Conservation (phyloP, 2,888 invertebrate genomes). For the Thumatha senex region DNA sequence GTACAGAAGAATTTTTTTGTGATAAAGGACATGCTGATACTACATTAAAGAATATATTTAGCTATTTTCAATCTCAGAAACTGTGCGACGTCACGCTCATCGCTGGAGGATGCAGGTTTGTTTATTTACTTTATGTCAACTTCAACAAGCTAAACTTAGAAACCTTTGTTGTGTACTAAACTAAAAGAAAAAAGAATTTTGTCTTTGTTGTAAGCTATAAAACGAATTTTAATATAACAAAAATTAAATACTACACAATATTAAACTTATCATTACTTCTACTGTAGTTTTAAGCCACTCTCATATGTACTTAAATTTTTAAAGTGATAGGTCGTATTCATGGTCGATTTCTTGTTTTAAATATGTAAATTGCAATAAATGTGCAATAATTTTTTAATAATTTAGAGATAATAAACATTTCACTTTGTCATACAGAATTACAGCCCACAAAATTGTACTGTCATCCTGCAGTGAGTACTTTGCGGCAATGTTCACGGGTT, state of each 20-base stretch:
- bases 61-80: slow-evolving; percentile 91
- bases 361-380: no score
- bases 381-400: no score
- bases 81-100: slow-evolving; percentile 94
- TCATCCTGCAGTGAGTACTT: slow-evolving; percentile 97
- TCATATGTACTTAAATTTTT: no score
- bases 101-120: slow-evolving; percentile 88
- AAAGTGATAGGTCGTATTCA: no score
- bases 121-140: slow-evolving; percentile 24
- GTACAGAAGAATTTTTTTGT: slow-evolving; percentile 91
- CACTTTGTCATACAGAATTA: slow-evolving; percentile 77
- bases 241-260: no score
- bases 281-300: no score
- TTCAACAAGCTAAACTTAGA: not conserved
- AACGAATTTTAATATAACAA: no score
- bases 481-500: slow-evolving; percentile 97
- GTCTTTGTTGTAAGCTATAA: not conserved
- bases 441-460: slow-evolving; percentile 94
- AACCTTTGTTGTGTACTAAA: slow-evolving; percentile 4
- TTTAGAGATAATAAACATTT: no score
- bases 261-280: no score
- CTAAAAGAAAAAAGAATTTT: not conserved
- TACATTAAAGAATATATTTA: slow-evolving; percentile 91
- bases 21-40: slow-evolving; percentile 91
- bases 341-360: no score